phyloP scores from a whole-genome alignment of 2,888 invertebrate species.

The Polylopha cassiicola region DNA sequence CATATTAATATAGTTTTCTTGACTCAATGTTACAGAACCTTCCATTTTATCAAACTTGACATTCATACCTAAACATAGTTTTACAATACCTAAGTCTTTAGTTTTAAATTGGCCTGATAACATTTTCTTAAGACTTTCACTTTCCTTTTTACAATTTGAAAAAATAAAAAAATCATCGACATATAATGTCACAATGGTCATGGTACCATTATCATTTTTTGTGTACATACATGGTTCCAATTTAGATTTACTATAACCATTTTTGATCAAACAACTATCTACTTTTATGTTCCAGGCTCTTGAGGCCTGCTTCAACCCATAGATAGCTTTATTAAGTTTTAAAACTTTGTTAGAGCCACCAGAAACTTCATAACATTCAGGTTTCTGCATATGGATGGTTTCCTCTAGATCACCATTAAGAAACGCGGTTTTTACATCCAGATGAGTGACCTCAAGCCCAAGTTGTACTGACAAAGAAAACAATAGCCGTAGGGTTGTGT shows the following conservation, averaged over 20 bases:
- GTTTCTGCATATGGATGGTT: conserved; percentile 1
- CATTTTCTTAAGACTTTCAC: too few species aligned
- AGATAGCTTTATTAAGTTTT: conserved; percentile 4
- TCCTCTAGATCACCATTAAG: conserved; percentile 11
- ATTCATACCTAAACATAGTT: conserved; percentile 1
- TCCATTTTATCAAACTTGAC: neutral
- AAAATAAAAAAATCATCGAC: too few species aligned
- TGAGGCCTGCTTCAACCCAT: conserved; percentile 3
- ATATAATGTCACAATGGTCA: neutral
- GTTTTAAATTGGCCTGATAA: too few species aligned
- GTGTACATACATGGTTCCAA: neutral
- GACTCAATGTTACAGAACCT: conserved; percentile 9
- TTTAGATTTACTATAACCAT: conserved; percentile 2
- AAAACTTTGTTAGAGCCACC: conserved; percentile 1
- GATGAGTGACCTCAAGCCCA: conserved; percentile 8
- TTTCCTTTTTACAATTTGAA: too few species aligned
- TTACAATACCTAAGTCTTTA: conserved; percentile 2
- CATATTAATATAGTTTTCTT: conserved; percentile 2
- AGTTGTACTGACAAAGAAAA: too few species aligned
- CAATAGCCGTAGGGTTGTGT: conserved; percentile 11
- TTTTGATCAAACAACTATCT: neutral
- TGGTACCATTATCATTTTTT: neutral
- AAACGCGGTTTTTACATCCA: conserved; percentile 12
- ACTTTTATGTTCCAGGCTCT: conserved; percentile 5
- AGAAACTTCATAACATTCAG: conserved; percentile 5